A percentile compares a stretch with the other conserved stretches of the same genome.
These are phyloP conservation scores for Caenorhabditis zanzibari DNA, from an alignment of 2,888 invertebrate species.

Conservation along the genomic window DNA sequence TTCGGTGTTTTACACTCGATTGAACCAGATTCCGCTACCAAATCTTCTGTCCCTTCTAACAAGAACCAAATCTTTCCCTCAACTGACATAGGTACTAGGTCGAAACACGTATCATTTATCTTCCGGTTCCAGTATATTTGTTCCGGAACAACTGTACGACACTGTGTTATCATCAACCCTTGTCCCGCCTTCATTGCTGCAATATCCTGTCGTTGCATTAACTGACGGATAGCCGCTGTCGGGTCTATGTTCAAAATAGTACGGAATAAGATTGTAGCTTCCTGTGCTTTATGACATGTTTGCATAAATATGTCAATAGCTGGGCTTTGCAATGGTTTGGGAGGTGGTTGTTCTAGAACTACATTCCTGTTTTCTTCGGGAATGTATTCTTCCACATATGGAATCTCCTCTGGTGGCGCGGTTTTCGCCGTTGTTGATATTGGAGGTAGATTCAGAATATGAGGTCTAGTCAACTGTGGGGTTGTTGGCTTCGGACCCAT, in stretches of 20 bases:
- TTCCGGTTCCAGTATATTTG: slow-evolving; percentile 8
- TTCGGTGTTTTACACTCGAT: neutral
- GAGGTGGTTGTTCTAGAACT: neutral
- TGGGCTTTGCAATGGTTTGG: neutral
- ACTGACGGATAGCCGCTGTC: slow-evolving; percentile 6
- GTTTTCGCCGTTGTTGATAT: neutral
- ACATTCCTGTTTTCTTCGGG: slow-evolving; percentile 1
- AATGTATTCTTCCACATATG: neutral
- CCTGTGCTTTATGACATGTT: neutral
- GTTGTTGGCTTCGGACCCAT: neutral
- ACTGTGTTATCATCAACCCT: neutral
- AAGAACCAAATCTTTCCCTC: slow-evolving; percentile 3
- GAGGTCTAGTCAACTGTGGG: no score
- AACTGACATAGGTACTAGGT: neutral
- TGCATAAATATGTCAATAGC: neutral
- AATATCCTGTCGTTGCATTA: neutral
- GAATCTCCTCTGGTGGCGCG: neutral
- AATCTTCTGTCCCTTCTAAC: slow-evolving; percentile 1
- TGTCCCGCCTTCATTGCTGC: neutral
- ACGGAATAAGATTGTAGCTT: neutral
- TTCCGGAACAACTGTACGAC: neutral
- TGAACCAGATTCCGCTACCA: neutral
- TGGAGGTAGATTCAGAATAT: neutral
- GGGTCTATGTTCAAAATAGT: slow-evolving; percentile 2
- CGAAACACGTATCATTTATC: slow-evolving; percentile 9